Base-by-base conservation (phyloP, 2,797 vertebrate genomes). In the Smutsia temminckii region DNA sequence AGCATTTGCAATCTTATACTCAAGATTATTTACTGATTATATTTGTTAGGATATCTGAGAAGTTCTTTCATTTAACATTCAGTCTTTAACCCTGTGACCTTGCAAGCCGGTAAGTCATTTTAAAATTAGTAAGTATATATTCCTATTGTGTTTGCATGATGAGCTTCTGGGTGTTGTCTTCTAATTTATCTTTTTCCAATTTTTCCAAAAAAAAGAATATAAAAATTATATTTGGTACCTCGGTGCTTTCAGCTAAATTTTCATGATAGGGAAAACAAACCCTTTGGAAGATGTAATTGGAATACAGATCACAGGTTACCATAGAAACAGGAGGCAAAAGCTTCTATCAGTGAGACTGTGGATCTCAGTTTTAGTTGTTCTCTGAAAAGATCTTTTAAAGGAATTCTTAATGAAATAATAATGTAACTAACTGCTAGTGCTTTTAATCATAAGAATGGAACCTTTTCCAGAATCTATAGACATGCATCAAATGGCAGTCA, bases 251-350 rank as follows among this genome's bases (percentile, higher is more conserved):
- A 71, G 72, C 72, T 94, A 88, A n/a, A 95, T 95, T 94, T 91
- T 89, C 94, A 80, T 53, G 66, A 84, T 93, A 88, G 71, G 77
- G 88, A 95, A 96, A 95, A 85, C 79, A 87, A 95, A 85, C 95
- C 95, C 78, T 75, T 95, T 91, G 40, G 29, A 77, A 77, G 80
- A 85, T 96, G 97, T 97, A 95, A 96, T 84, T 95, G 93, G 97
- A 97, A 98, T 98, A 97, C 85, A 97, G 97, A 97, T 98, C 95
- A 63, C 29, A 68, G 86, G 95, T 98, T 98, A 75, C 97, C 97
- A 96, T 96, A 77, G 97, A 97, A 98, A 98, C 95, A 4, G 34
- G 90, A 97, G 92, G 89, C 71, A 74, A 89, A 90, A 91, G 57
- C 95, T 89, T 81, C 23, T 23, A 46, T 34, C 86, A 81, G 12